A percentile compares a stretch with the other conserved stretches of the same genome.
Evolutionary conservation across 1,140 invertebrate species (phyloP).

Genomic region (Camponotus pennsylvanicus): DNA sequence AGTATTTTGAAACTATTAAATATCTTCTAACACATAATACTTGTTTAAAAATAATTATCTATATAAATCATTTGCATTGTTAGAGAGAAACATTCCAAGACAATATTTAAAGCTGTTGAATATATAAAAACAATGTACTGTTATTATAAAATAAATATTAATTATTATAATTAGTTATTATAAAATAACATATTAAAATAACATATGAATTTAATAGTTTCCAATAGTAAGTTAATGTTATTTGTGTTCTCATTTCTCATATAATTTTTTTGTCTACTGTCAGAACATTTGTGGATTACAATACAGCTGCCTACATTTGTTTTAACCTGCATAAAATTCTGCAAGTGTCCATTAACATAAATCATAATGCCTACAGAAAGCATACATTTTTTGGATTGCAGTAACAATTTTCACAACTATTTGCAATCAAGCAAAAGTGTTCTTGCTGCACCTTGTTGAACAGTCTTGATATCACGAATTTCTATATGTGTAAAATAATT

Average conservation of each 20-base stretch:
- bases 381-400: conserved; percentile 1
- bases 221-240: background rate
- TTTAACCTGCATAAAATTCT: conserved; percentile 27
- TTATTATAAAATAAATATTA: background rate
- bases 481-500: background rate
- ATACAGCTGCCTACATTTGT: background rate
- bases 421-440: conserved; percentile 5
- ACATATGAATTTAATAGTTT: background rate
- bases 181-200: background rate
- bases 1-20: conserved; percentile 22
- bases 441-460: background rate
- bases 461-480: background rate
- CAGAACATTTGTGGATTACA: background rate
- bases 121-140: background rate
- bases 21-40: background rate
- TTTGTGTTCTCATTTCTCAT: conserved; percentile 38
- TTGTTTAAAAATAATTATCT: conserved; percentile 37
- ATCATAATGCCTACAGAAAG: conserved; percentile 33
- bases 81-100: conserved; percentile 18
- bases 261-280: conserved; percentile 18
- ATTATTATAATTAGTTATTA: background rate
- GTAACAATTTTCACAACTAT: conserved; percentile 4
- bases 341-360: background rate
- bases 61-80: conserved; percentile 4
- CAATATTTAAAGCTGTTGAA: background rate